Conservation (phyloP, 2,797 vertebrate genomes). For the Leptoclinus maculatus region DNA sequence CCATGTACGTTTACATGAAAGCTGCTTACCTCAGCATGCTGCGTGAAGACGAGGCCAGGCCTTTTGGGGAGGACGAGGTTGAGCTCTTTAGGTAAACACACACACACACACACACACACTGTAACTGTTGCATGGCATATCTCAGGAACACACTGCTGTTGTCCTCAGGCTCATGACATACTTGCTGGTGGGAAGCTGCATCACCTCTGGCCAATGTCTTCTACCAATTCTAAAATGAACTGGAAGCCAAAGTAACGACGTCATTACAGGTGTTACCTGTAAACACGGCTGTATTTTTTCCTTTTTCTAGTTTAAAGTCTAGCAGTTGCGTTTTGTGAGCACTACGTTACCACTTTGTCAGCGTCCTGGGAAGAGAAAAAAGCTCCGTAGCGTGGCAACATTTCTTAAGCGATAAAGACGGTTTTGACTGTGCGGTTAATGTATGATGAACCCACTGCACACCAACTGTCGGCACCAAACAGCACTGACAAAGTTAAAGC, state of each 20-base stretch:
- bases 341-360: neutral
- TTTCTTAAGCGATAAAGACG: neutral
- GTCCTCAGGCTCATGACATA: neutral
- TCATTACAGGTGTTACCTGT: too few relatives aligned
- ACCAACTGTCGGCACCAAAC: neutral
- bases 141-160: neutral
- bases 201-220: neutral
- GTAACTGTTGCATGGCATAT: neutral
- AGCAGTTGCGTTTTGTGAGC: too few relatives aligned
- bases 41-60: conserved; percentile 80
- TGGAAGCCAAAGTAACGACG: too few relatives aligned
- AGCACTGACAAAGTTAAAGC: neutral
- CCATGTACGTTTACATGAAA: conserved; percentile 92
- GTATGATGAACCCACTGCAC: neutral
- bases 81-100: conserved; percentile 86
- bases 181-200: neutral
- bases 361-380: neutral
- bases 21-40: conserved; percentile 91
- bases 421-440: too few relatives aligned
- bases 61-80: conserved; percentile 87
- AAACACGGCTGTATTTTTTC: too few relatives aligned
- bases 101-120: neutral
- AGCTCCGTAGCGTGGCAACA: neutral
- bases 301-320: too few relatives aligned
- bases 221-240: neutral